A percentile compares a stretch with the other conserved stretches of the same genome.
Conservation (phyloP, 1,140 invertebrate species). For the Zaprionus davidi region DNA sequence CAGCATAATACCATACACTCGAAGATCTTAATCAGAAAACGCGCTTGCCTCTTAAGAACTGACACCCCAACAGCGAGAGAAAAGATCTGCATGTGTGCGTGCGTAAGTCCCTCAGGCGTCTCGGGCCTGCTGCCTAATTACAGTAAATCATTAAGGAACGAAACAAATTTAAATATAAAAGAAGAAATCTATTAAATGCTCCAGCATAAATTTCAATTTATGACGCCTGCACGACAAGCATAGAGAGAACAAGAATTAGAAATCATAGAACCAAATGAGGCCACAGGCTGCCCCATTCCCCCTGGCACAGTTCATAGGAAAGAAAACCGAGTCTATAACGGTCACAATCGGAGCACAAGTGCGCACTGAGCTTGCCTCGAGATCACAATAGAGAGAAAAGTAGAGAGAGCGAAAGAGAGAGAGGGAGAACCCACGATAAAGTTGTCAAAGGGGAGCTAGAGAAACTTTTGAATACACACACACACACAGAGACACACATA, state of each 20-base stretch:
- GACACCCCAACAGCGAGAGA: constrained; percentile 19
- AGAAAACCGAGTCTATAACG: constrained; percentile 53
- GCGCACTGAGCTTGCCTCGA: constrained; percentile 64
- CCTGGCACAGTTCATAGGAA: constrained; percentile 22
- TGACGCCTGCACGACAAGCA: constrained; percentile 52
- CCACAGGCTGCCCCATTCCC: constrained; percentile 26
- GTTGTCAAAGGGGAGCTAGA: constrained; percentile 29
- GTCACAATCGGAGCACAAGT: constrained; percentile 43
- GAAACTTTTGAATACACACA: constrained; percentile 52
- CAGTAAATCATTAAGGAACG: constrained; percentile 73
- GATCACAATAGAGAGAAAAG: constrained; percentile 7
- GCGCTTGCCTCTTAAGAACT: constrained; percentile 25
- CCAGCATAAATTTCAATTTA: constrained; percentile 82
- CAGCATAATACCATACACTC: constrained; percentile 47
- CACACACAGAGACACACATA: background rate
- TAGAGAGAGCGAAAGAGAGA: background rate
- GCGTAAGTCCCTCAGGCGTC: constrained; percentile 36
- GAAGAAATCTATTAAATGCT: constrained; percentile 75
- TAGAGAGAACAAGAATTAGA: background rate
- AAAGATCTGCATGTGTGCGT: constrained; percentile 17
- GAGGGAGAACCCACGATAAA: constrained; percentile 7
- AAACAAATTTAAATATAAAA: constrained; percentile 74
- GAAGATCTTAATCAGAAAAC: constrained; percentile 74
- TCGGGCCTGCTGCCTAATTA: constrained; percentile 57
- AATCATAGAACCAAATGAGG: constrained; percentile 59